These are phyloP conservation scores for Odocoileus hemionus DNA, from an alignment of 2,113 vertebrate species.

Conservation along the genomic window DNA sequence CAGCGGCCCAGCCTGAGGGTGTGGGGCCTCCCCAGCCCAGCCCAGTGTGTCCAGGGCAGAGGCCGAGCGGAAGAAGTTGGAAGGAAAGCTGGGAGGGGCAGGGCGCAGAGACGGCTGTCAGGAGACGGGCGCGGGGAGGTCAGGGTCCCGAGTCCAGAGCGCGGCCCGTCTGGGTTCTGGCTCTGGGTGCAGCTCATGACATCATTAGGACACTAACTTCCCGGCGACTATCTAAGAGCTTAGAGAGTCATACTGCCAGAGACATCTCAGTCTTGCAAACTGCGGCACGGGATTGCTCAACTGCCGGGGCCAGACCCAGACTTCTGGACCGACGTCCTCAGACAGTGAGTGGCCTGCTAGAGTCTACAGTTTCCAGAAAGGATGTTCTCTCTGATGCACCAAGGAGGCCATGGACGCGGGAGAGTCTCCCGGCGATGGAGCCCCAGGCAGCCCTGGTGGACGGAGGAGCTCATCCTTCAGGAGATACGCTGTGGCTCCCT, in stretches of 20 bases:
- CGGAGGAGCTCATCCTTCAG: neutral
- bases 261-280: neutral
- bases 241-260: neutral
- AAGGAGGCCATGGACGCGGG: neutral
- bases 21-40: neutral
- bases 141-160: slow-evolving; percentile 13
- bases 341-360: neutral
- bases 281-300: neutral
- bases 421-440: neutral
- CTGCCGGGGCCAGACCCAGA: neutral
- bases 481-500: neutral
- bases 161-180: neutral
- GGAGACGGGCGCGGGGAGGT: neutral
- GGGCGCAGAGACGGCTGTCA: neutral
- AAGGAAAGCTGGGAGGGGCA: neutral
- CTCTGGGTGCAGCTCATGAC: neutral
- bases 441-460: neutral
- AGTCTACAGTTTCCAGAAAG: neutral
- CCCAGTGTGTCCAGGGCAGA: neutral
- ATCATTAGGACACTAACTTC: neutral
- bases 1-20: neutral
- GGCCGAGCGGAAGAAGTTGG: neutral
- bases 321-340: neutral
- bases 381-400: neutral
- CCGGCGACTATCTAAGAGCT: neutral